Evolutionary conservation across 2,888 invertebrate species (phyloP), one percentile per base, ranked within the genome.

Genomic region (Eupithecia dodoneata): DNA sequence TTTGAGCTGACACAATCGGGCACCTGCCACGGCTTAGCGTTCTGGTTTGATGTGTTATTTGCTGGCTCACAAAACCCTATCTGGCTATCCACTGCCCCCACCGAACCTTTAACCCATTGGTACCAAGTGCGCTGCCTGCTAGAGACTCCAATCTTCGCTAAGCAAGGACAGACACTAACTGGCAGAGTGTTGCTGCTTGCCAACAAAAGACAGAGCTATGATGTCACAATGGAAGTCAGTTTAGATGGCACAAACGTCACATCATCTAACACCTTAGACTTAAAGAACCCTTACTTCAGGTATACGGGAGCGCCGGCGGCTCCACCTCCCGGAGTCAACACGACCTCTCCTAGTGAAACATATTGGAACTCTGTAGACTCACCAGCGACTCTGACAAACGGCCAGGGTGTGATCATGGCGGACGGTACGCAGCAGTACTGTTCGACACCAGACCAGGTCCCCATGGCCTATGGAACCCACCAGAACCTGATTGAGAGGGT

Each of bases 41-140:
- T 99, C 95, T 99, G 99, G 99, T 99, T 99, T 91, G 99, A 99
- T 94, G 99, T 99, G 44, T 97, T 99, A 82, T 99, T 99, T 93
- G 97, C 98, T 78, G 99, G 99, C 59, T 97, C 97, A 70, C 97
- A 97, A 78, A 97, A 98, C 87, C 97, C 98, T 79, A 97, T 99
- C 77, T 99, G 99, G 99, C 93, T 99, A 52, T 99, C 99, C 9
- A 99, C 99, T 7, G 97, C 99, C 0, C 99, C 99, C 0, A 99
- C 99, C 4, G 99, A 99, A 90, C 99, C 99, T 0, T 95, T 99
- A 41, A 99, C 99, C 47, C 99, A 99, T 92, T 99, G 99, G 99
- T 99, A 99, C 93, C 99, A 99, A 95, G 99, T 99, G 3, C 96
- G 99, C 49, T 99, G 99, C 91, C 96, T 99, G 80, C 93, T 99